Base-by-base conservation (phyloP, 2,113 vertebrate genomes). In the Osmerus mordax region DNA sequence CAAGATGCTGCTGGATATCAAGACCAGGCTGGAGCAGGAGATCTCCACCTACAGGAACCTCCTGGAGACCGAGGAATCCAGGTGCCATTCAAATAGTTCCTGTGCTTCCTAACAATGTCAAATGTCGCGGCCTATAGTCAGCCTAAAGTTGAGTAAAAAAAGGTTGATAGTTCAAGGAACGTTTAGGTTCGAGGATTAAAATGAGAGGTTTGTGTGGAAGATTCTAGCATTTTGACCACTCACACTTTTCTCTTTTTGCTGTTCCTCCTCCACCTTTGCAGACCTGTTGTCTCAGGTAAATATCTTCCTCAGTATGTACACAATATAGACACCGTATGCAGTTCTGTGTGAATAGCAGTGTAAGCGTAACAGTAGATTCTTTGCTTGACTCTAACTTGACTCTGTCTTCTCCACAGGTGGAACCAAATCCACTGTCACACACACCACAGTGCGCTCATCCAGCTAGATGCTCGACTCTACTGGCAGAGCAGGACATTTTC, bases 21-120 rank as follows among this genome's bases (percentile, higher is more conserved):
- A 94, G 86, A 90, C 80, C 14, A 89, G 91, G 23, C 82, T 94
- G 82, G 93, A 93, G 84, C 83, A 91, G 72, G 93, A 94, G 86
- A 94, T 94, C 28, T 82, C 91, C 16, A 90, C 87, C 70, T 94
- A 94, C 87, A 92, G 93, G 73, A 82, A 83, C 36, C 91, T 94
- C 47, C 82, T 94, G 82, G 92, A 94, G 16, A 86, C 85, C 67
- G 91, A 94, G 62, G 91, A 93, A 60, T 82, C 84, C 73, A 90
- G 88, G 90, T 93, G 90, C 32, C 19, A 1, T 3, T 32, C 4
- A 13, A 16, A 15, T 7, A 4, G 2, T 25, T 3, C 7, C 14
- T 19, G 4, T 28, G 0, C 19, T 60, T 60, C 16, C 6, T 6
- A n/a, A 56, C 55, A 18, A 56, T 3, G n/a, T 56, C 55, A 56